A percentile compares a stretch with the other conserved stretches of the same genome.
Evolutionary conservation across 2,797 vertebrate species (phyloP).

Genomic region (Schizopygopsis malacanthus): DNA sequence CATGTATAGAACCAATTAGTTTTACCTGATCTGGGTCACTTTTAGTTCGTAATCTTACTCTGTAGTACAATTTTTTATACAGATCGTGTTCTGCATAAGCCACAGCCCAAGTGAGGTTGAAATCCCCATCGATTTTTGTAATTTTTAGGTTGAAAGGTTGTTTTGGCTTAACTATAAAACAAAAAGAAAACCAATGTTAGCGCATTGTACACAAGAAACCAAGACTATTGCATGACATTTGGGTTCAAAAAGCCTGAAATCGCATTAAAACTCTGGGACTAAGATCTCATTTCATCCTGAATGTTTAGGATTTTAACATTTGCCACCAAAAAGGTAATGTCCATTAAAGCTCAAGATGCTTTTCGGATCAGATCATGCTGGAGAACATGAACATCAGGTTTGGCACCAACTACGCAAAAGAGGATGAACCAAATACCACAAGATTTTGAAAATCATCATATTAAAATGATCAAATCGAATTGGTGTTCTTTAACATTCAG

Average conservation of each 20-base stretch:
- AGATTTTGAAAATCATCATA: background rate
- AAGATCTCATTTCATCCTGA: no score
- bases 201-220: slow-evolving; percentile 13
- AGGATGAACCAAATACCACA: background rate
- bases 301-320: background rate
- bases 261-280: background rate
- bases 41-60: slow-evolving; percentile 64
- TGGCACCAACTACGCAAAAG: no score
- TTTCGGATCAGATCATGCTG: background rate
- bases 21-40: slow-evolving; percentile 63
- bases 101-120: slow-evolving; percentile 74
- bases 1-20: background rate
- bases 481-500: background rate
- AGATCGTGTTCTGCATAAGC: slow-evolving; percentile 5
- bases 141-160: slow-evolving; percentile 67
- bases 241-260: background rate
- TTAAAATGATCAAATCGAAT: background rate
- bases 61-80: slow-evolving; percentile 44
- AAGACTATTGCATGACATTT: background rate
- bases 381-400: background rate
- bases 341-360: background rate
- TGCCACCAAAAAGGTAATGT: background rate
- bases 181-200: slow-evolving; percentile 15
- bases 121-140: background rate
- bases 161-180: slow-evolving; percentile 69